Percentiles rank a stretch among this genome's conserved stretches.
These are phyloP conservation scores for cattle (Bos taurus) DNA, from an alignment of 2,113 vertebrate species.

Conservation along the genomic window ARS-UCD2.0 NC_037350.1:30845501-30846000, in stretches of 20 bases:
- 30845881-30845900: not conserved
- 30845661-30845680: not conserved
- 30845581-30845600: not conserved
- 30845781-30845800: not conserved
- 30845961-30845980: not conserved
- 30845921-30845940: not conserved
- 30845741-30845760: not conserved
- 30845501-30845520: accelerated
- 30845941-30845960: not conserved
- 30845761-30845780: not conserved
- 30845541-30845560: not conserved
- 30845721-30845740: not conserved
- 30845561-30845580: not conserved
- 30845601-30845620: not conserved
- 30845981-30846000: accelerated
- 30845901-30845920: not conserved
- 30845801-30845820: not conserved
- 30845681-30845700: not conserved
- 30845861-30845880: not conserved
- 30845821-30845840: not conserved
- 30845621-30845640: not conserved
- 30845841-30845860: not conserved
- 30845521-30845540: not conserved
- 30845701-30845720: not conserved
- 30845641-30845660: not conserved